Conservation (phyloP, 2,888 invertebrate species). For the Cephus nigrinus region DNA sequence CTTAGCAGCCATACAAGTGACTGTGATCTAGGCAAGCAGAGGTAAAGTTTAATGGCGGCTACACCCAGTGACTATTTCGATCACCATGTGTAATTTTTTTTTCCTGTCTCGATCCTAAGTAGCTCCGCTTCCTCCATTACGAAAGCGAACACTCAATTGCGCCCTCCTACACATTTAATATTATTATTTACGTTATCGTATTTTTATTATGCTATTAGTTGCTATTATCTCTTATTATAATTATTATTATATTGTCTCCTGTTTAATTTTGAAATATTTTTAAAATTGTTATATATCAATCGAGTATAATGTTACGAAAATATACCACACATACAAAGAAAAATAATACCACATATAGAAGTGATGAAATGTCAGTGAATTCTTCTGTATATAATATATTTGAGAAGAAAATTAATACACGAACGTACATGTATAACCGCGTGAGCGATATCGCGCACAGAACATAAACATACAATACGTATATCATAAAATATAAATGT, state of each 20-base stretch:
- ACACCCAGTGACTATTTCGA: constrained; percentile 47
- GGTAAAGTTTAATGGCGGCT: constrained; percentile 54
- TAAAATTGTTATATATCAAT: constrained; percentile 57
- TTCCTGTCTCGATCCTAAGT: constrained; percentile 26
- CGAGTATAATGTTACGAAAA: constrained; percentile 51
- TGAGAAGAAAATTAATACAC: constrained; percentile 7
- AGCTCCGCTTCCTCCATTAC: constrained; percentile 11
- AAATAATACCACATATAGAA: constrained; percentile 40
- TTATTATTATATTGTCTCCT: constrained; percentile 51
- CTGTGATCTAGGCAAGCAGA: constrained; percentile 60
- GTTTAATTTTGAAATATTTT: constrained; percentile 57
- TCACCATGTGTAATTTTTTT: constrained; percentile 42
- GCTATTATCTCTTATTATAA: constrained; percentile 47
- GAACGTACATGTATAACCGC: constrained; percentile 19
- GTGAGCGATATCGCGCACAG: not conserved
- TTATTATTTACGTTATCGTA: constrained; percentile 42
- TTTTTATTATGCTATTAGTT: constrained; percentile 43
- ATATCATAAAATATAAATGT: constrained; percentile 36
- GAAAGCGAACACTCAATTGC: not conserved
- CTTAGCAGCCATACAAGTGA: constrained; percentile 56
- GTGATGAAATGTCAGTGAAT: constrained; percentile 33
- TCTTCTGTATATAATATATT: constrained; percentile 27
- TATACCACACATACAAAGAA: constrained; percentile 39
- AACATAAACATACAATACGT: constrained; percentile 25
- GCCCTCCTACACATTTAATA: constrained; percentile 3